Base-by-base conservation (phyloP, 2,888 invertebrate genomes). In the Coleophora deauratella region DNA sequence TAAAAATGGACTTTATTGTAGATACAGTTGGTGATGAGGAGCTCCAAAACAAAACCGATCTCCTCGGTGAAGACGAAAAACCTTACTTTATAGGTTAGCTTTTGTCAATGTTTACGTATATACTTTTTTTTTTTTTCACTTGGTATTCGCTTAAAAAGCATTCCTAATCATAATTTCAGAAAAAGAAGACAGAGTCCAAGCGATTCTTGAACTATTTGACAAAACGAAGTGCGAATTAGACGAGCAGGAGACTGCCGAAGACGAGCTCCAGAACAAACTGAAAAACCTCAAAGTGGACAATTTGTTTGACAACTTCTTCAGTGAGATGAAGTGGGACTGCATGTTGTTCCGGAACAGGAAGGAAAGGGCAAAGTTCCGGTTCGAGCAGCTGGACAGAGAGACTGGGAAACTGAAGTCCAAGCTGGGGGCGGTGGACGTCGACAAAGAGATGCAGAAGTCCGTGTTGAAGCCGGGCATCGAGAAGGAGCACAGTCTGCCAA, bases 391-490 rank as follows among this genome's bases (percentile, higher is more conserved):
- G 30, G 72, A 76, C 42, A 34, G 60, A 41, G 76, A 82, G 30
- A 77, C 78, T 1, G 80, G 85, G 9, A 77, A 78, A 46, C 56
- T 86, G 2, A 74, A 84, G 40, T 75, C 86, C 0, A 70, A 73
- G 7, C 54, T 80, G 4, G 78, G 87, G 2, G 57, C 61, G 3
- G 73, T 82, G 2, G 76, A 89, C 55, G 67, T 86, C 33, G 87
- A 88, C 3, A 84, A 90, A 49, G 72, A 90, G 45, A 79, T 93
- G 72, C 70, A 89, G 53, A 91, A 89, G 46, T 89, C 91, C 34
- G 80, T 86, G 1, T 65, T 93, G 43, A 86, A 87, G 37, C 88
- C 91, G 1, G 91, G 90, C 1, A 88, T 92, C 55, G 93, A 93
- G 56, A 87, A 90, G 54, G 72, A 90, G 37, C 86, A 89, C 44